phyloP scores from a whole-genome alignment of 2,888 invertebrate genomes.

The Tyria jacobaeae region DNA sequence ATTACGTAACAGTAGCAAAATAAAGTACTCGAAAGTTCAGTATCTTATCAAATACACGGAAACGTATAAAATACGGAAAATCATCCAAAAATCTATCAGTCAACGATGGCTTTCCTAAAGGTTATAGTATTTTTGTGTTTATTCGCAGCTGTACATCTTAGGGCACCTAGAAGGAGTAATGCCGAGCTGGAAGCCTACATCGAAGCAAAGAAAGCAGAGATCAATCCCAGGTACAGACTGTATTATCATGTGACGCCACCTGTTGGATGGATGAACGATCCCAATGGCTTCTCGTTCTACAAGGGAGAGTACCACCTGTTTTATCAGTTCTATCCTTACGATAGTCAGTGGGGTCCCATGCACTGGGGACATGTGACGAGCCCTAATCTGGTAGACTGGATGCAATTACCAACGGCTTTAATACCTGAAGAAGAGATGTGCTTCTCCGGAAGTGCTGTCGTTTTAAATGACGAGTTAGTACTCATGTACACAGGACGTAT shows the following conservation, averaged over 20 bases:
- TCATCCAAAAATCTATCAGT: constrained; percentile 17
- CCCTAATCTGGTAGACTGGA: constrained; percentile 82
- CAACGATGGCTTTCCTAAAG: constrained; percentile 30
- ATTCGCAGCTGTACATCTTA: constrained; percentile 47
- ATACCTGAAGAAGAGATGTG: constrained; percentile 77
- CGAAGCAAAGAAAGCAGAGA: constrained; percentile 60
- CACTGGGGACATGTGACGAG: constrained; percentile 85
- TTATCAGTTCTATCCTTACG: constrained; percentile 84
- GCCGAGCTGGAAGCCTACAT: constrained; percentile 70
- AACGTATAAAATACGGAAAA: constrained; percentile 32
- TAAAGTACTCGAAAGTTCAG: constrained; percentile 37
- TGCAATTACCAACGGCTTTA: constrained; percentile 78
- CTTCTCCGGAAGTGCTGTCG: constrained; percentile 82
- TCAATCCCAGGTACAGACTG: constrained; percentile 71
- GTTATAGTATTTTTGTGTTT: constrained; percentile 46
- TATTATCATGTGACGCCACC: constrained; percentile 77
- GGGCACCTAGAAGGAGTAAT: constrained; percentile 47
- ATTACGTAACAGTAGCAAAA: constrained; percentile 7
- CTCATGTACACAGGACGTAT: constrained; percentile 76
- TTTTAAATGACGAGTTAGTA: constrained; percentile 66
- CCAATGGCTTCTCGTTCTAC: constrained; percentile 84
- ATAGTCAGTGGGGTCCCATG: constrained; percentile 79
- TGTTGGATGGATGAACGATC: constrained; percentile 87
- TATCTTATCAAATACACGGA: constrained; percentile 30
- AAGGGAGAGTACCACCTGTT: constrained; percentile 84